A percentile compares a stretch with the other conserved stretches of the same genome.
These are phyloP conservation scores for Lycaena phlaeas DNA, from an alignment of 2,888 invertebrate species.

Conservation along the genomic window DNA sequence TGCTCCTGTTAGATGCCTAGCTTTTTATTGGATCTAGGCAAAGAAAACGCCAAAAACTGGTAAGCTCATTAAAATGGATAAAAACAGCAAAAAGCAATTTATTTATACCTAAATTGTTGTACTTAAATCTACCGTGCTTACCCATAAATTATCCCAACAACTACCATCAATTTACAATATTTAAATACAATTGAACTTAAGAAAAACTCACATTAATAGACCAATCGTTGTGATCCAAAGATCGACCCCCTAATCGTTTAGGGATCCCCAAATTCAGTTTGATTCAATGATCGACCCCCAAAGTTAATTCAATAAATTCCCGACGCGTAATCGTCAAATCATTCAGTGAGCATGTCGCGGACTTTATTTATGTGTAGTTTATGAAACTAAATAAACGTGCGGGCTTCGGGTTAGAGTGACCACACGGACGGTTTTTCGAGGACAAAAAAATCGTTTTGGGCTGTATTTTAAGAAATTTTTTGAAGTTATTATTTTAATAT, in stretches of 20 bases:
- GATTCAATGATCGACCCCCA: conserved; percentile 19
- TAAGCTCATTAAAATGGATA: no score
- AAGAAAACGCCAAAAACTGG: no score
- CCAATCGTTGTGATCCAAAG: conserved; percentile 11
- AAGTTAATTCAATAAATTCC: conserved; percentile 56
- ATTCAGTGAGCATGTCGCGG: conserved; percentile 38
- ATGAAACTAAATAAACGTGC: conserved; percentile 13
- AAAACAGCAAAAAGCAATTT: no score
- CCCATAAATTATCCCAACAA: no score
- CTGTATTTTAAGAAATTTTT: not conserved
- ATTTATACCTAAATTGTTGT: no score
- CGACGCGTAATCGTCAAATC: conserved; percentile 57
- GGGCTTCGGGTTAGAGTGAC: not conserved
- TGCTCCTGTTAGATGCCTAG: no score
- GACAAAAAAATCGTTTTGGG: no score
- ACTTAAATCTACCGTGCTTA: no score
- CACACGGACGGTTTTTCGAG: not conserved
- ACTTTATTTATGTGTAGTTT: conserved; percentile 30
- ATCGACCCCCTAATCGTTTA: conserved; percentile 15
- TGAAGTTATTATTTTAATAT: no score
- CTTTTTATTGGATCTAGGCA: no score
- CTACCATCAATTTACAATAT: no score
- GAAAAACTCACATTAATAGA: not conserved
- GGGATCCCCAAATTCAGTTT: not conserved
- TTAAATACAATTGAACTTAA: no score